Evolutionary conservation across 2,797 vertebrate species (phyloP).

Genomic region (Danio choprae): DNA sequence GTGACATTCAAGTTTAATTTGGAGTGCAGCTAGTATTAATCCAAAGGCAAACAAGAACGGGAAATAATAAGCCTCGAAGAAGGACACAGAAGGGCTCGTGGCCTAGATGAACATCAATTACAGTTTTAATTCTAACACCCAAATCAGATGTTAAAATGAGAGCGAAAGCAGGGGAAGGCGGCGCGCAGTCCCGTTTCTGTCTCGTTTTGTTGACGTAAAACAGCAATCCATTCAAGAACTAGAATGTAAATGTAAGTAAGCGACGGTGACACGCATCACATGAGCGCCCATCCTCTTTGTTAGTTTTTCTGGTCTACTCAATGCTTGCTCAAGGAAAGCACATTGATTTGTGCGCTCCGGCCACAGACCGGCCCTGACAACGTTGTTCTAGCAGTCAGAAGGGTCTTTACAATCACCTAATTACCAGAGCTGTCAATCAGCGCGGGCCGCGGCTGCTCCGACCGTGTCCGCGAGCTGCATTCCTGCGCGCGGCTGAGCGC

Average conservation of each 20-base stretch:
- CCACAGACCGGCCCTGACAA: constrained; percentile 93
- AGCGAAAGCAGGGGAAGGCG: constrained; percentile 1
- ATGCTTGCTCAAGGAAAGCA: constrained; percentile 84
- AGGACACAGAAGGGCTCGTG: constrained; percentile 30
- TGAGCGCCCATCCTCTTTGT: constrained; percentile 64
- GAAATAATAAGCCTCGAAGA: constrained; percentile 61
- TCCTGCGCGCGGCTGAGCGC: constrained; percentile 84
- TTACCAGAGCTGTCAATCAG: constrained; percentile 99
- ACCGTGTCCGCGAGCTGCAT: constrained; percentile 85
- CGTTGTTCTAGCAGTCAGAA: constrained; percentile 94
- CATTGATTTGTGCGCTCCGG: constrained; percentile 91
- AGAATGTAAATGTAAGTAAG: constrained; percentile 28
- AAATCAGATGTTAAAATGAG: constrained; percentile 58
- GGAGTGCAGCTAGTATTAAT: constrained; percentile 70
- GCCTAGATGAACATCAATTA: constrained; percentile 53
- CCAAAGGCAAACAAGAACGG: constrained; percentile 55
- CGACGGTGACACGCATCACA: constrained; percentile 36
- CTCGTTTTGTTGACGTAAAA: constrained; percentile 33
- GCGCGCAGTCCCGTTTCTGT: not conserved
- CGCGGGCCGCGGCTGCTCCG: constrained; percentile 80
- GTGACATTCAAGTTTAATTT: constrained; percentile 80
- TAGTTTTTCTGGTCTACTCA: constrained; percentile 69
- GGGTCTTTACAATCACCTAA: constrained; percentile 96
- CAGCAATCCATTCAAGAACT: not conserved
- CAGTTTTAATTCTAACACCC: constrained; percentile 50